Percentiles rank a stretch among this genome's conserved stretches.
Conservation (phyloP, 1,140 invertebrate genomes). For the Alviniconcha marisindica region DNA sequence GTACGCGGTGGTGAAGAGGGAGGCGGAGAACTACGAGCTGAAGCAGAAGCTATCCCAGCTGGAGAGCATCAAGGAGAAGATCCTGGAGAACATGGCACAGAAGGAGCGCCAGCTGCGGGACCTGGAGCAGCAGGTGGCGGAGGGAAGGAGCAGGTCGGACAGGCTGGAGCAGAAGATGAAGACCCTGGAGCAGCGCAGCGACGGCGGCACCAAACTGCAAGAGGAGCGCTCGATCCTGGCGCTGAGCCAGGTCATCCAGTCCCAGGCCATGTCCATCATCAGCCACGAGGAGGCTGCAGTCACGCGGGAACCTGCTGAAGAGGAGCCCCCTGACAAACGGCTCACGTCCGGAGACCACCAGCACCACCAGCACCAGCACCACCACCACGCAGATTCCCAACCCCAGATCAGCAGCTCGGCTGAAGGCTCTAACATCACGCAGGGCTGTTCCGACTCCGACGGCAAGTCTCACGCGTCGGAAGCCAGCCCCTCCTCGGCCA, state of each 20-base stretch:
- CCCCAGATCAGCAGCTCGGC: too few species aligned
- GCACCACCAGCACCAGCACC: too few species aligned
- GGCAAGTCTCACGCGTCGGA: neutral
- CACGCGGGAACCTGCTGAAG: too few species aligned
- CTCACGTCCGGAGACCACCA: neutral
- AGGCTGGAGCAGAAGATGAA: slow-evolving; percentile 27
- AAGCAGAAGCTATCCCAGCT: neutral
- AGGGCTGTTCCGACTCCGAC: too few species aligned
- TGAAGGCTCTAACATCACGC: too few species aligned
- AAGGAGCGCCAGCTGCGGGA: neutral
- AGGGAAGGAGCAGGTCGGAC: slow-evolving; percentile 1
- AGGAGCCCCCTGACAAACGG: neutral
- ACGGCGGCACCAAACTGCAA: neutral
- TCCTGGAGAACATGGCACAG: neutral
- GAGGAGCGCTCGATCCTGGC: neutral
- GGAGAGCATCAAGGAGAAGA: slow-evolving; percentile 27
- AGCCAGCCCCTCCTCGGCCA: neutral
- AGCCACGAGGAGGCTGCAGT: neutral
- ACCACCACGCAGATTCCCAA: too few species aligned
- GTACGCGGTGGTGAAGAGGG: slow-evolving; percentile 14
- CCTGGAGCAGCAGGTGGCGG: slow-evolving; percentile 12
- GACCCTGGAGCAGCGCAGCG: neutral
- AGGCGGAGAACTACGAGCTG: slow-evolving; percentile 23
- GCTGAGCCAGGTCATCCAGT: neutral
- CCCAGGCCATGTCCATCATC: neutral